These are phyloP conservation scores for Gracilinanus agilis DNA, from an alignment of 2,113 vertebrate genomes.

Conservation along the genomic window DNA sequence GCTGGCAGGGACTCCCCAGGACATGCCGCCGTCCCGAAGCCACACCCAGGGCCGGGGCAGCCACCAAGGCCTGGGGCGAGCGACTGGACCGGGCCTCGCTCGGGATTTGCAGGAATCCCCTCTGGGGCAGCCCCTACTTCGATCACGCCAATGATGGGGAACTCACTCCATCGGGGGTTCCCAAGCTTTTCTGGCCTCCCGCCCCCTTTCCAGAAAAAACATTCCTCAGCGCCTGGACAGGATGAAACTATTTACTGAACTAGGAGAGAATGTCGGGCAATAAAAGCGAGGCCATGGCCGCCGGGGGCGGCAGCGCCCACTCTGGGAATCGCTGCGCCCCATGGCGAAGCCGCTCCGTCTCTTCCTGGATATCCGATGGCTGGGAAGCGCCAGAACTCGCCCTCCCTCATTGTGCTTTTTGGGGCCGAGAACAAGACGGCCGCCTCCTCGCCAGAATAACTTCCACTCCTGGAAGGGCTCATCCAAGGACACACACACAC, in stretches of 20 bases:
- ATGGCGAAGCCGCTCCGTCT: neutral
- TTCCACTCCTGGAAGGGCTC: neutral
- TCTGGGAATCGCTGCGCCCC: too few relatives aligned
- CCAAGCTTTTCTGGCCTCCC: too few relatives aligned
- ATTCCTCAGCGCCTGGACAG: too few relatives aligned
- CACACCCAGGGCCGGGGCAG: too few relatives aligned
- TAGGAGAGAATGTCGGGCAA: too few relatives aligned
- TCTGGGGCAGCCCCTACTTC: neutral
- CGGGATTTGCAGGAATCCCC: neutral
- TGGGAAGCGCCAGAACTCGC: neutral
- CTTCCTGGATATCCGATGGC: neutral
- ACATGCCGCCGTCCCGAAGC: too few relatives aligned
- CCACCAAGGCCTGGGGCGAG: neutral
- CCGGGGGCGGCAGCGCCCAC: too few relatives aligned
- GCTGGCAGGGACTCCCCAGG: neutral
- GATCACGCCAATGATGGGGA: neutral
- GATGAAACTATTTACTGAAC: too few relatives aligned
- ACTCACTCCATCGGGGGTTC: neutral
- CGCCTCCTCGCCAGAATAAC: neutral
- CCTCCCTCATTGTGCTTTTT: neutral
- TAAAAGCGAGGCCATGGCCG: too few relatives aligned
- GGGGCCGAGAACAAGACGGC: neutral
- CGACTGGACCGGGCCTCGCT: neutral
- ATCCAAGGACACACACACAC: neutral
- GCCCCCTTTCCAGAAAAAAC: too few relatives aligned